Evolutionary conservation across 1,140 invertebrate genomes (phyloP).

Genomic region (Tetragnatha versicolor): DNA sequence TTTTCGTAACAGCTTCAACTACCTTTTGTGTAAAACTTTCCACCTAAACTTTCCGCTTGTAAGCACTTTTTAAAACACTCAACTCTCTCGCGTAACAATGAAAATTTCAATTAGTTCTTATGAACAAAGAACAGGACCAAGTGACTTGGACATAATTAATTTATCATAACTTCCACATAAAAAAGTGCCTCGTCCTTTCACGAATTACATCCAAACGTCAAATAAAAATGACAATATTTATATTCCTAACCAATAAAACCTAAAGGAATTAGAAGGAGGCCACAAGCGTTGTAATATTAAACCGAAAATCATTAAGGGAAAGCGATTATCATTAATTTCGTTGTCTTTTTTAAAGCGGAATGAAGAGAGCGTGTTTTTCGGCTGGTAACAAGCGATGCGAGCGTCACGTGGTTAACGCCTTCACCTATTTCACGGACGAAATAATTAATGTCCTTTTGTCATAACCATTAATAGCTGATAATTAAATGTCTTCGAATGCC

Average conservation of each 20-base stretch:
- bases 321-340: slow-evolving; percentile 12
- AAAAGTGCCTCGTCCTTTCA: no score
- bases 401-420: neutral
- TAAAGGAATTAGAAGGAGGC: neutral
- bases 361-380: neutral
- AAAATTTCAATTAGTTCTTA: no score
- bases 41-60: no score
- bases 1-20: no score
- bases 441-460: slow-evolving; percentile 44
- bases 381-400: neutral
- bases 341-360: neutral
- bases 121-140: no score
- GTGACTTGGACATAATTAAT: no score
- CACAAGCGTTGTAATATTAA: neutral
- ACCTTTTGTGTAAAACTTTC: no score
- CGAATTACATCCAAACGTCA: no score
- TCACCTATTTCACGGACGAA: neutral
- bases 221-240: no score
- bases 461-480: slow-evolving; percentile 48
- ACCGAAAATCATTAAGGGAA: slow-evolving; percentile 7
- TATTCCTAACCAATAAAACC: neutral
- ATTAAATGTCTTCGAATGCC: slow-evolving; percentile 33
- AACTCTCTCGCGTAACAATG: no score
- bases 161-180: no score
- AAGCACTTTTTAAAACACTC: no score